Percentiles rank a stretch among this genome's conserved stretches.
These are phyloP conservation scores for Acrobasis repandana DNA, from an alignment of 2,888 invertebrate species.

Conservation along the genomic window DNA sequence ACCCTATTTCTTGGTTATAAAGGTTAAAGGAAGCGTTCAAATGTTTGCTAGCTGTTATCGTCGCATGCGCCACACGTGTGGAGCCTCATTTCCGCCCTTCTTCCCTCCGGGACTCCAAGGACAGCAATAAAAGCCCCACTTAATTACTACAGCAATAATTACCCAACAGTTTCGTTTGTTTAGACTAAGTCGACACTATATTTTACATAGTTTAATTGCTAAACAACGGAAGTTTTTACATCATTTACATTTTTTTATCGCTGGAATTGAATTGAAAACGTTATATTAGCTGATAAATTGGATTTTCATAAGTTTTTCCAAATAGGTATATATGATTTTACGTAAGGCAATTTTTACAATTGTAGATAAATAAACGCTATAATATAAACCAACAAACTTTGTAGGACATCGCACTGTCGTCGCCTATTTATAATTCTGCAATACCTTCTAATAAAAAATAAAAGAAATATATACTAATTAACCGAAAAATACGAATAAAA, in stretches of 20 bases:
- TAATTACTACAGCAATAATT: conserved; percentile 61
- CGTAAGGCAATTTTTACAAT: too few relatives aligned
- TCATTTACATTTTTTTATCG: conserved; percentile 3
- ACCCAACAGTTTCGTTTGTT: conserved; percentile 49
- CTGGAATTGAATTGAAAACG: neutral
- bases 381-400: too few relatives aligned
- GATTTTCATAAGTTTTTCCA: too few relatives aligned
- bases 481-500: too few relatives aligned
- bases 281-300: neutral
- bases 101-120: conserved; percentile 65
- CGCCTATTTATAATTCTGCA: too few relatives aligned
- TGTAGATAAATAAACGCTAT: too few relatives aligned
- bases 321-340: too few relatives aligned
- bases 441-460: too few relatives aligned
- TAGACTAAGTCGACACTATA: conserved; percentile 33
- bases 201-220: conserved; percentile 32
- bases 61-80: conserved; percentile 71
- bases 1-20: neutral
- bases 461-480: too few relatives aligned
- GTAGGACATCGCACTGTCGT: too few relatives aligned
- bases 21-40: conserved; percentile 29
- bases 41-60: conserved; percentile 57
- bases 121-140: conserved; percentile 66
- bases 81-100: conserved; percentile 71
- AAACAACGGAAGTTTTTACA: conserved; percentile 22